These are phyloP conservation scores for Mellivora capensis DNA, from an alignment of 2,113 vertebrate genomes.

Conservation along the genomic window DNA sequence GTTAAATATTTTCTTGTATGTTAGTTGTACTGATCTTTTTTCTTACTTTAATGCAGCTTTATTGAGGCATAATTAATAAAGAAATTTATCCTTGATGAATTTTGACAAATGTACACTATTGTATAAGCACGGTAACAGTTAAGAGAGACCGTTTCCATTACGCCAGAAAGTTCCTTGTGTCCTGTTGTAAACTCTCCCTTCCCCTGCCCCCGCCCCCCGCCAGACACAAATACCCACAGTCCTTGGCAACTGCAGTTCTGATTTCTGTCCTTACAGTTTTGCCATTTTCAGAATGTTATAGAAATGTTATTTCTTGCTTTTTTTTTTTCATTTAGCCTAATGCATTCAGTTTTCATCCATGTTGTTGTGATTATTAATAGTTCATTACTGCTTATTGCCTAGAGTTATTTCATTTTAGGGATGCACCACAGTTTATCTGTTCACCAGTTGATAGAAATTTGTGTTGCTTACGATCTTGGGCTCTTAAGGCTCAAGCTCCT, in stretches of 20 bases:
- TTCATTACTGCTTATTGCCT: not conserved
- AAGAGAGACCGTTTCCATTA: not conserved
- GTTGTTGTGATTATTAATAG: not conserved
- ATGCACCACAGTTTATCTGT: not conserved
- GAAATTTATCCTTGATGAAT: not conserved
- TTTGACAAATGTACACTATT: not conserved
- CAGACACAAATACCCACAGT: not conserved
- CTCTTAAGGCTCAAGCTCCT: not conserved
- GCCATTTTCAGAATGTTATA: not conserved
- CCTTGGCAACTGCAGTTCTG: not conserved
- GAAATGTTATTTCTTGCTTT: not conserved
- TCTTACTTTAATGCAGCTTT: not conserved
- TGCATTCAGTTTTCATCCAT: not conserved
- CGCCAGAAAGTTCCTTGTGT: not conserved
- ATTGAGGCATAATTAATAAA: not conserved
- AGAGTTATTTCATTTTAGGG: not conserved
- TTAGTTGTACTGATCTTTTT: not conserved
- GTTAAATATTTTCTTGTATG: not conserved
- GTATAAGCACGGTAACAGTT: not conserved
- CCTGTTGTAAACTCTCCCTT: not conserved
- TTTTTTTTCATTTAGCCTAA: not conserved
- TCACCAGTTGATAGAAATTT: not conserved
- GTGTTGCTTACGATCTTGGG: not conserved
- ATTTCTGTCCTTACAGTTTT: not conserved
- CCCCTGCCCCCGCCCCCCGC: accelerated